Evolutionary conservation across 92 coral and sea anemone species (phyloP).

Genomic region (Heteractis magnifica): DNA sequence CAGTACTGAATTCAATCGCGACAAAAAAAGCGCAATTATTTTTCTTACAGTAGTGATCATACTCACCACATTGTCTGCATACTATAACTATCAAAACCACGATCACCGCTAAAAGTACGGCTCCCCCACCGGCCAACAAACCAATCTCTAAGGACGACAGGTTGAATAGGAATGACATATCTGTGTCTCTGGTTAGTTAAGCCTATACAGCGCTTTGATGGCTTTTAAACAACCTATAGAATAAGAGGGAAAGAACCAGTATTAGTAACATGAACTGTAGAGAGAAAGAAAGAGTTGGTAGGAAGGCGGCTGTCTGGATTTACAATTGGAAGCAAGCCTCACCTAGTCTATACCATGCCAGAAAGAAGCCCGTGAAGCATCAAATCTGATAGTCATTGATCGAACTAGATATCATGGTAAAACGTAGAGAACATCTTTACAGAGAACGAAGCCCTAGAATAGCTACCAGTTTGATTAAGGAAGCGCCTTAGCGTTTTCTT

Average conservation of each 20-base stretch:
- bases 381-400: neutral
- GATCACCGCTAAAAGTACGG: slow-evolving; percentile 37
- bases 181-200: neutral
- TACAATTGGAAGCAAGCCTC: neutral
- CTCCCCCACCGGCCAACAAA: slow-evolving; percentile 45
- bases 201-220: neutral
- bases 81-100: slow-evolving; percentile 30
- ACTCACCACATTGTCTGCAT: slow-evolving; percentile 35
- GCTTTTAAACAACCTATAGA: neutral
- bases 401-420: neutral
- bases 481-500: neutral
- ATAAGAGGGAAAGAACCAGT: neutral
- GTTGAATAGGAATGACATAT: slow-evolving; percentile 28
- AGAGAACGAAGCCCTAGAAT: neutral
- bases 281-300: neutral
- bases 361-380: neutral
- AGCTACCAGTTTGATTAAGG: neutral
- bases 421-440: neutral
- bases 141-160: slow-evolving; percentile 44
- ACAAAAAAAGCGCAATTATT: neutral
- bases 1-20: neutral
- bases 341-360: neutral
- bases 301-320: neutral
- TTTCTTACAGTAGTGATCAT: neutral
- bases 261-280: neutral